These are phyloP conservation scores for Pomatostomus ruficeps DNA, from an alignment of 2,113 vertebrate genomes.

Conservation along the genomic window DNA sequence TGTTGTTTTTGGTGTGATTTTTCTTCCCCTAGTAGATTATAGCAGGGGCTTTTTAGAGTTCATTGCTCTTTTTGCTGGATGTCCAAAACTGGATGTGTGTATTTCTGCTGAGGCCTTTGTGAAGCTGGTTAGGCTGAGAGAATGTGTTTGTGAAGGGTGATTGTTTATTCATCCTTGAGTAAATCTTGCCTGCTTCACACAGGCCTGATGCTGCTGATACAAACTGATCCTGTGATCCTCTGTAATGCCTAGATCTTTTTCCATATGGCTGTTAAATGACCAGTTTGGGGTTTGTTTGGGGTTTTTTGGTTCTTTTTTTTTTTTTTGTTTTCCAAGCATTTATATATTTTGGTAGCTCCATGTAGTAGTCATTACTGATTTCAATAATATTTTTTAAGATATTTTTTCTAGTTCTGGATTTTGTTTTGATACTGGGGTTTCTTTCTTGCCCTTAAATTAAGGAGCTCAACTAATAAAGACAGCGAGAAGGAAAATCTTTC, in stretches of 20 bases:
- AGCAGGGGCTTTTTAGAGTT: accelerated
- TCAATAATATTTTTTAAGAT: not conserved
- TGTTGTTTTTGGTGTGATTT: not conserved
- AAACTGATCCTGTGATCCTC: not conserved
- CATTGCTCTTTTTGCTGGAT: not conserved
- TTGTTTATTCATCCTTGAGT: not conserved
- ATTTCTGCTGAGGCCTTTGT: not conserved
- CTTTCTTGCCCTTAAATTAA: not conserved
- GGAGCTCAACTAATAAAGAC: not conserved
- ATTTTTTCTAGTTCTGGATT: not conserved
- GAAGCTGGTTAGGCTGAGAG: not conserved
- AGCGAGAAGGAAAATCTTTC: not conserved
- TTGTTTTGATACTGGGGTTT: not conserved
- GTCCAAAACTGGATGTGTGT: not conserved
- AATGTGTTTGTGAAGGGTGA: not conserved
- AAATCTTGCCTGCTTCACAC: not conserved
- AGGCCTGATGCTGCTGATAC: not conserved
- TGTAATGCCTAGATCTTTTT: not conserved
- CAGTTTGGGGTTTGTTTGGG: not conserved
- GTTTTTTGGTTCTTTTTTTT: not conserved
- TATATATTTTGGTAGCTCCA: not conserved
- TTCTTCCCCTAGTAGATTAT: accelerated
- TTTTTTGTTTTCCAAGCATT: no score
- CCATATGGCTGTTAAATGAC: not conserved
- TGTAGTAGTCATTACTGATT: not conserved